A percentile compares a stretch with the other conserved stretches of the same genome.
phyloP scores from a whole-genome alignment of 2,797 vertebrate species.

The Mallotus villosus region DNA sequence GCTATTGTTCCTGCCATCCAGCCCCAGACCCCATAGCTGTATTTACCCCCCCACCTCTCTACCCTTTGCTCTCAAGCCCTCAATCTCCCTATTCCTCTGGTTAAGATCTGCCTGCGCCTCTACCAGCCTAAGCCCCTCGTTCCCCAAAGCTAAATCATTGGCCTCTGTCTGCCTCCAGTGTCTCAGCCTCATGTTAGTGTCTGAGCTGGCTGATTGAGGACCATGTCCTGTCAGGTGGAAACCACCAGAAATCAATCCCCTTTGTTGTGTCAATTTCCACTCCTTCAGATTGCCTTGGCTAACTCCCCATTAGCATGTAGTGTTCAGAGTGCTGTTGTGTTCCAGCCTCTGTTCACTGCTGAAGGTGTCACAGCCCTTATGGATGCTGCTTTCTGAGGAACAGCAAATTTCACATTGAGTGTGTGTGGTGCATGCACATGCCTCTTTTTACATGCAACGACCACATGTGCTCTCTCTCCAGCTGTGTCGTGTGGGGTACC shows the following conservation, averaged over 20 bases:
- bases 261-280: slow-evolving; percentile 62
- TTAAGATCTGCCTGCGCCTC: too few species aligned
- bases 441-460: slow-evolving; percentile 11
- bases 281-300: slow-evolving; percentile 62
- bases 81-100: too few species aligned
- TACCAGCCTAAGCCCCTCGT: too few species aligned
- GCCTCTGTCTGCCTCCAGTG: too few species aligned
- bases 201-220: slow-evolving; percentile 53
- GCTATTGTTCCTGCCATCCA: not conserved
- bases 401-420: not conserved
- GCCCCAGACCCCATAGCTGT: slow-evolving; percentile 27
- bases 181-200: slow-evolving; percentile 26
- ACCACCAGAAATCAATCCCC: slow-evolving; percentile 64
- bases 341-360: slow-evolving; percentile 13
- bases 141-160: slow-evolving; percentile 2
- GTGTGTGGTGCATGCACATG: slow-evolving; percentile 33
- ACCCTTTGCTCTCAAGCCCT: slow-evolving; percentile 1
- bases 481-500: slow-evolving; percentile 97
- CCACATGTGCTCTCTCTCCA: slow-evolving; percentile 40
- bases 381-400: not conserved
- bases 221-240: slow-evolving; percentile 57
- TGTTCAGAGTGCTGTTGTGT: slow-evolving; percentile 33
- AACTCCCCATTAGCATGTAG: slow-evolving; percentile 58
- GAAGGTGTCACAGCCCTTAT: not conserved
- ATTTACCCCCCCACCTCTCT: slow-evolving; percentile 25